phyloP scores from a whole-genome alignment of 2,113 vertebrate species.

The Microcebus lehilahytsara region DNA sequence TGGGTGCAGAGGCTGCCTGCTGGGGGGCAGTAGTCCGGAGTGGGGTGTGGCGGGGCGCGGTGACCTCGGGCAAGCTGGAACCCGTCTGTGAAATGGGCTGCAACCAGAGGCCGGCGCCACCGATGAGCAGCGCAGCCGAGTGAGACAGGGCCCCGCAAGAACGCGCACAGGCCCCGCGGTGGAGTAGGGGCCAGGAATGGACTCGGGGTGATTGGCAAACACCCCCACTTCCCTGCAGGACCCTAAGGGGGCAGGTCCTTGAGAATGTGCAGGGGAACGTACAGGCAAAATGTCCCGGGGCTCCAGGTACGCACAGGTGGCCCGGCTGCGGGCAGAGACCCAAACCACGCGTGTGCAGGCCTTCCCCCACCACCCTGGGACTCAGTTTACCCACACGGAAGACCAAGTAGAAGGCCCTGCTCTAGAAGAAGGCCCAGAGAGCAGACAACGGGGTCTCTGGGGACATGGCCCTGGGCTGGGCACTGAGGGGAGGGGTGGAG shows the following conservation, averaged over 20 bases:
- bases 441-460: neutral
- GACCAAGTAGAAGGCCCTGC: neutral
- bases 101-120: too few relatives aligned
- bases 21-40: neutral
- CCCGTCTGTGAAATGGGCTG: neutral
- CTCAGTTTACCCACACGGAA: neutral
- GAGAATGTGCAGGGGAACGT: neutral
- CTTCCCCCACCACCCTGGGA: neutral
- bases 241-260: neutral
- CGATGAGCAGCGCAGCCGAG: fast-evolving
- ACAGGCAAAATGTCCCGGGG: too few relatives aligned
- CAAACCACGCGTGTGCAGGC: neutral
- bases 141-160: fast-evolving
- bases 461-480: neutral
- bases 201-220: neutral
- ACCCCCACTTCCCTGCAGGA: neutral
- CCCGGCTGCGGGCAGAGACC: neutral
- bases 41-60: too few relatives aligned
- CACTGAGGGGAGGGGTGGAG: too few relatives aligned
- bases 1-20: neutral
- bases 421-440: neutral
- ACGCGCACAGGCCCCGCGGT: fast-evolving
- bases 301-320: neutral
- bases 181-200: fast-evolving
- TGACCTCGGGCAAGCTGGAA: neutral